A percentile compares a stretch with the other conserved stretches of the same genome.
Conservation (phyloP, 2,888 invertebrate species). For the Crossocerus cetratus region DNA sequence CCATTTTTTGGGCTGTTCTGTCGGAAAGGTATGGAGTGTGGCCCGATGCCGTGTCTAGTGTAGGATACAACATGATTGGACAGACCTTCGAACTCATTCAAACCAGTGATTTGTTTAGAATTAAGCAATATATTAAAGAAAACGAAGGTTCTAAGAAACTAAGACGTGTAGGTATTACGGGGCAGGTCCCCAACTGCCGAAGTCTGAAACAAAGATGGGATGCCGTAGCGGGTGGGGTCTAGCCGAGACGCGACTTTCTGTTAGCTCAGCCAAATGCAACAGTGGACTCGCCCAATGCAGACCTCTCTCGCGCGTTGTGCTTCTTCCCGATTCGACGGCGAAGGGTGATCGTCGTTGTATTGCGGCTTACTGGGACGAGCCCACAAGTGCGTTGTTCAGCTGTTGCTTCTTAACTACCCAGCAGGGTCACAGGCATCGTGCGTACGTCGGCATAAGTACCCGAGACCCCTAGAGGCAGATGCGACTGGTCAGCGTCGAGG, state of each 20-base stretch:
- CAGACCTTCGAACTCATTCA: too few relatives aligned
- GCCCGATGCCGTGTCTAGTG: too few relatives aligned
- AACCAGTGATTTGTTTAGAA: too few relatives aligned
- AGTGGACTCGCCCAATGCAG: slow-evolving; percentile 23
- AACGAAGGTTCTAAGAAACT: too few relatives aligned
- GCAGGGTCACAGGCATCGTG: slow-evolving; percentile 21
- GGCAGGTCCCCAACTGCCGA: background rate
- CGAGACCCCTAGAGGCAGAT: background rate
- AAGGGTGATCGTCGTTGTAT: background rate
- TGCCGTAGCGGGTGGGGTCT: slow-evolving; percentile 2
- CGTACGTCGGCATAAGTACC: slow-evolving; percentile 17
- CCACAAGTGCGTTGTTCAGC: background rate
- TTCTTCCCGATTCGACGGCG: background rate
- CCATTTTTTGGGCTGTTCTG: too few relatives aligned
- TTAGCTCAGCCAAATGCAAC: slow-evolving; percentile 7
- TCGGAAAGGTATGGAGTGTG: too few relatives aligned
- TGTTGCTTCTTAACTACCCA: too few relatives aligned
- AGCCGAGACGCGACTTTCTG: slow-evolving; percentile 1
- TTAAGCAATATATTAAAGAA: too few relatives aligned
- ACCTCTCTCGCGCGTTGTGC: slow-evolving; percentile 10
- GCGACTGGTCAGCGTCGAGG: background rate
- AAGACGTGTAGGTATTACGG: background rate
- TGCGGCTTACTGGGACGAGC: background rate
- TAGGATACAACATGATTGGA: too few relatives aligned
- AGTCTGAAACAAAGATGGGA: background rate